Conservation (phyloP, 2,113 vertebrate species). For the Pluvianellus socialis region DNA sequence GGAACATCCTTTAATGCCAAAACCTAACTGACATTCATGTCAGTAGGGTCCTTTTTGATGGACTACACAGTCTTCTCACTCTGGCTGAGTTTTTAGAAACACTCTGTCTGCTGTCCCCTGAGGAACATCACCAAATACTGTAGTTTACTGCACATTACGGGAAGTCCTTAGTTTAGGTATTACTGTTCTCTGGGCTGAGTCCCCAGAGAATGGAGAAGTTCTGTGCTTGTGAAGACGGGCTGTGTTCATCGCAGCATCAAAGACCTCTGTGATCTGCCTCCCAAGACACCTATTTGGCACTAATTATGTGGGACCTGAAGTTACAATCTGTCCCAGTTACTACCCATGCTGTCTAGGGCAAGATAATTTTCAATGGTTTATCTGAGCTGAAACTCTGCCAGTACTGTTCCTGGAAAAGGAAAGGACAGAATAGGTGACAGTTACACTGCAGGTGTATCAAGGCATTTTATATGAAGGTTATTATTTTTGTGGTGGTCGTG, state of each 20-base stretch:
- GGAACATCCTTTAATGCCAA: neutral
- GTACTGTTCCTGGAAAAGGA: neutral
- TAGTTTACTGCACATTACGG: neutral
- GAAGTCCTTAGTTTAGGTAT: neutral
- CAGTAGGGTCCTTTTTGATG: neutral
- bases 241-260: neutral
- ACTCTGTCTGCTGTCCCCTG: neutral
- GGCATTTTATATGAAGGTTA: neutral
- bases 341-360: neutral
- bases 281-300: neutral
- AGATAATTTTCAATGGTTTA: neutral
- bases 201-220: neutral
- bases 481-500: neutral
- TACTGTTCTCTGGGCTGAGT: neutral
- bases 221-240: neutral
- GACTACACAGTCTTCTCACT: neutral
- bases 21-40: neutral
- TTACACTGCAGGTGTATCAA: neutral
- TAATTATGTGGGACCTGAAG: neutral
- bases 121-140: neutral
- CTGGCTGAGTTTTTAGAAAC: neutral
- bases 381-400: neutral
- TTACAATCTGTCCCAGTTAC: neutral
- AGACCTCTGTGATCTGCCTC: neutral
- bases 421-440: neutral